Evolutionary conservation across 2,113 vertebrate species (phyloP), one percentile per base, ranked within the genome.

Genomic region (Silurus glanis): DNA sequence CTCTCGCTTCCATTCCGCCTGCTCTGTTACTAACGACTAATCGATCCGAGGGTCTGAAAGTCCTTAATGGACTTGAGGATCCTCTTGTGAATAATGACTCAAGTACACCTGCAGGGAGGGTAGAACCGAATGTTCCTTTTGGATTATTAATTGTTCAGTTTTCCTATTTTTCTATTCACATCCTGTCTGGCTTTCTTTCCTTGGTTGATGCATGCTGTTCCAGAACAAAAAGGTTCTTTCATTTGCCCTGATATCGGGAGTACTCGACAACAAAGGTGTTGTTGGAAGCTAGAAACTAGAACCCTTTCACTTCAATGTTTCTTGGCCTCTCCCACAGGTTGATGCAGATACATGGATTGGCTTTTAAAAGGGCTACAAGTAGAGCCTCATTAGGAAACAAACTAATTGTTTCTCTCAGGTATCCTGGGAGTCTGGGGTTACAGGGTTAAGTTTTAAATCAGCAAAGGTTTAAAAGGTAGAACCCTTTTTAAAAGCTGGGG

Each of bases 41-140:
- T 79, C 53, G 21, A 58, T 58, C 37, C n/a, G n/a, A 58, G 55
- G 16, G 8, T 58, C 76, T 37, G 10, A 58, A 79, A 79, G 51
- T 17, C 51, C 13, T 78, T 78, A 55, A 55, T 78, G 51, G 75
- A 79, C 53, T 79, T 79, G 75, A 28, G 19, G 74, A 76, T 25
- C 53, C 74, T 76, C 49, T 76, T 76, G 71, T 74, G 1, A 6
- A 76, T n/a, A 56, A 58, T 56, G 1, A 58, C 75, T 79, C n/a
- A 51, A 53, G 49, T n/a, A 53, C 10, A 75, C 49, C 71, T 6
- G 51, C 49, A 28, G 4, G 75, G 75, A 17, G 28, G 75, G n/a
- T 56, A 16, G 53, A 79, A 56, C n/a, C 3, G 53, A 56, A 6
- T 16, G 47, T 28, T 79, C 23, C n/a, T 28, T 16, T 9, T 56